Evolutionary conservation across 1,140 invertebrate species (phyloP).

Genomic region (Metopolophium dirhodum): DNA sequence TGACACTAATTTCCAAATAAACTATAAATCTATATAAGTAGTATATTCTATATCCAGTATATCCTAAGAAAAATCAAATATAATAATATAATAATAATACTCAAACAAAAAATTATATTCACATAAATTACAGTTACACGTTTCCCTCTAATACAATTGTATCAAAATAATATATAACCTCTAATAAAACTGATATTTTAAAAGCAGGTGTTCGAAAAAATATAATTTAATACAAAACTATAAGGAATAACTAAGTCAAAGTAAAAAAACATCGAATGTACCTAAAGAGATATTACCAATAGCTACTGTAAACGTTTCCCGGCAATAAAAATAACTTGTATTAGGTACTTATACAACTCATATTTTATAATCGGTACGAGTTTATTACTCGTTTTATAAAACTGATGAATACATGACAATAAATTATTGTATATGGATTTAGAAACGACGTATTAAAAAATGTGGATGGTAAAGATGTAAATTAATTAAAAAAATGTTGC

Average conservation of each 20-base stretch:
- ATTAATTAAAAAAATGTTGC: neutral
- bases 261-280: neutral
- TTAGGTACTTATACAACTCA: no score
- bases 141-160: neutral
- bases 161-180: neutral
- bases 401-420: neutral
- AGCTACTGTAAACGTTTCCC: neutral
- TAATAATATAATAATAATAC: no score
- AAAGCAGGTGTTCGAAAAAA: neutral
- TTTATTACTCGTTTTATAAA: neutral
- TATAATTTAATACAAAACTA: neutral
- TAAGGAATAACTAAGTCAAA: neutral
- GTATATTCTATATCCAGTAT: no score
- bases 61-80: no score
- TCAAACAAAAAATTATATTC: neutral
- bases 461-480: neutral
- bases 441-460: neutral
- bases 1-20: neutral
- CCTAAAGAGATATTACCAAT: neutral
- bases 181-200: neutral
- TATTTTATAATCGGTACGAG: neutral
- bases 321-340: neutral
- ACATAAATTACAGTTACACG: neutral
- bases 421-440: neutral
- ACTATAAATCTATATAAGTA: neutral